Evolutionary conservation across 2,888 invertebrate genomes (phyloP).

Genomic region (Drosophila kambysellisi): DNA sequence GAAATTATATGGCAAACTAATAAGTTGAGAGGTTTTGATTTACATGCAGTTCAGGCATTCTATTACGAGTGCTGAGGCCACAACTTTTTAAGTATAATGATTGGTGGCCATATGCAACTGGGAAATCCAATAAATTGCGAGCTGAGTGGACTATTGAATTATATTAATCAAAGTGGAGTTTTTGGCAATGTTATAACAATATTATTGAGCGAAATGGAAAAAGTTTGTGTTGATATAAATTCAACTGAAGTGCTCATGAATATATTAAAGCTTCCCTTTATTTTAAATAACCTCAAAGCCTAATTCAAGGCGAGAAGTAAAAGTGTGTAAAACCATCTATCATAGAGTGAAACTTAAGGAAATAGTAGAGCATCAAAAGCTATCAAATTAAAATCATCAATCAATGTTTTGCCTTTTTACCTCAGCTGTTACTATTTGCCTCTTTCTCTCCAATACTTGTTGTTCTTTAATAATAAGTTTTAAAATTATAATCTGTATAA

Average conservation of each 20-base stretch:
- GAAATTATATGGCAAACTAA: slow-evolving; percentile 75
- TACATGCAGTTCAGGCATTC: slow-evolving; percentile 41
- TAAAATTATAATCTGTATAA: slow-evolving; percentile 11
- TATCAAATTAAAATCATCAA: slow-evolving; percentile 70
- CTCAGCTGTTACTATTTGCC: slow-evolving; percentile 20
- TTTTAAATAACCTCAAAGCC: not conserved
- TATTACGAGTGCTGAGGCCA: slow-evolving; percentile 7
- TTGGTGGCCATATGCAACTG: slow-evolving; percentile 43
- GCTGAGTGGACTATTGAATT: slow-evolving; percentile 4
- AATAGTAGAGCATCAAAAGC: slow-evolving; percentile 17
- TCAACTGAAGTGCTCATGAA: not conserved
- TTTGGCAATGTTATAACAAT: slow-evolving; percentile 16
- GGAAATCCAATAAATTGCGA: slow-evolving; percentile 27
- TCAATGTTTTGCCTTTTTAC: slow-evolving; percentile 42
- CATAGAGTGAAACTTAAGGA: slow-evolving; percentile 44
- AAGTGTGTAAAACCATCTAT: slow-evolving; percentile 51
- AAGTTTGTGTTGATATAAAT: slow-evolving; percentile 15
- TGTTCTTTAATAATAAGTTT: not conserved
- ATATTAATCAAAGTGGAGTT: slow-evolving; percentile 42
- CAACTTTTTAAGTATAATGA: slow-evolving; percentile 42
- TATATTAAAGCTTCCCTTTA: not conserved
- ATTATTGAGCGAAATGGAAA: slow-evolving; percentile 36
- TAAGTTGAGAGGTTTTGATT: slow-evolving; percentile 69
- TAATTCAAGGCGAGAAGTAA: slow-evolving; percentile 5
- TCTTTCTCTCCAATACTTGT: not conserved